phyloP scores from a whole-genome alignment of 2,797 vertebrate species.

The Intellagama lesueurii region DNA sequence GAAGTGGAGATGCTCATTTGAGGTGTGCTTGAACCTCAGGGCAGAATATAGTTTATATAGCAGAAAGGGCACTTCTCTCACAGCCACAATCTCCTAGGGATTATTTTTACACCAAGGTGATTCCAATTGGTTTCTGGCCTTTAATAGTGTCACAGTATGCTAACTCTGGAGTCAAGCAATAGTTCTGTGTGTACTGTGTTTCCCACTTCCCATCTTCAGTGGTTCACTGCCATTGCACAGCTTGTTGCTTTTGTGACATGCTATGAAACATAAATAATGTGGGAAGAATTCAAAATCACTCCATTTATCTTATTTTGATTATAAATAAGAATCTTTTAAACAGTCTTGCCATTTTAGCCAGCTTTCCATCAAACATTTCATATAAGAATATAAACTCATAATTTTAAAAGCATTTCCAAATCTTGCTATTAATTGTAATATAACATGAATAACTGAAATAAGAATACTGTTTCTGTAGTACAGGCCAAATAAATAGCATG shows the following conservation, averaged over 20 bases:
- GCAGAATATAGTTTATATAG: constrained; percentile 44
- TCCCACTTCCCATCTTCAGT: constrained; percentile 24
- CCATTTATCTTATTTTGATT: constrained; percentile 4
- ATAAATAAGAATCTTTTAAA: constrained; percentile 2
- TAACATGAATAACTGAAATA: constrained; percentile 60
- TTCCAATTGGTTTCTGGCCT: constrained; percentile 20
- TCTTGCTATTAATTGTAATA: constrained; percentile 58
- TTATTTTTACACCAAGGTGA: constrained; percentile 33
- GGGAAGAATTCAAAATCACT: constrained; percentile 26
- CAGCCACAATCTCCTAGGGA: background rate
- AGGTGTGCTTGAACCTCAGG: constrained; percentile 18
- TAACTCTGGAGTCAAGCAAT: constrained; percentile 1
- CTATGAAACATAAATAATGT: background rate
- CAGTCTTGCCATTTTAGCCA: constrained; percentile 63
- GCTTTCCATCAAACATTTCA: constrained; percentile 46
- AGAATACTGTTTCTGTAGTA: constrained; percentile 60
- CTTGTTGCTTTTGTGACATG: constrained; percentile 12
- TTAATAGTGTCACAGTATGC: constrained; percentile 1
- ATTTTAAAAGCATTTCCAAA: constrained; percentile 57
- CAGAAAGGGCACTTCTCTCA: constrained; percentile 25
- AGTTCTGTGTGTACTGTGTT: background rate
- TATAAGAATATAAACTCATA: constrained; percentile 27
- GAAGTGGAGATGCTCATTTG: background rate
- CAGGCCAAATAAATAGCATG: constrained; percentile 48
- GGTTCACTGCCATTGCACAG: background rate